phyloP scores from a whole-genome alignment of 53 echinoderm and acorn worm genomes.

The Arbacia lixula region DNA sequence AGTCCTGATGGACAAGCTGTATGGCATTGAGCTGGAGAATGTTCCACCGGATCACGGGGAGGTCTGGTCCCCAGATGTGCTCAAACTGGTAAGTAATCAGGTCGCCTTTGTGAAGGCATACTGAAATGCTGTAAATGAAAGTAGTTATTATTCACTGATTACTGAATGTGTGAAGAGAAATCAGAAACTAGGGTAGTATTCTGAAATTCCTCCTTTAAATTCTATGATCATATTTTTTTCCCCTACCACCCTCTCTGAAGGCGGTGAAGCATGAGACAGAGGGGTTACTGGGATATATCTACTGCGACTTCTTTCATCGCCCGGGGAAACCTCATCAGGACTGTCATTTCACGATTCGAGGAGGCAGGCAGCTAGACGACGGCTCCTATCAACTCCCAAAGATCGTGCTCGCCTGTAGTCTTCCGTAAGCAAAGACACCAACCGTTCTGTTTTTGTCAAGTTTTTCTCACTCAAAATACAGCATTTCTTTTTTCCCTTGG shows the following conservation, averaged over 20 bases:
- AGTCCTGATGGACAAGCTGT: conserved; percentile 82
- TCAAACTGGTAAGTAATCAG: conserved; percentile 78
- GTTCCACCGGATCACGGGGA: conserved; percentile 84
- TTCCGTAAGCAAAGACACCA: conserved; percentile 59
- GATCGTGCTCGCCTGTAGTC: conserved; percentile 86
- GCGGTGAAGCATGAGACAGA: conserved; percentile 87
- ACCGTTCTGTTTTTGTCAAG: too few species aligned
- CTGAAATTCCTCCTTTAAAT: not conserved
- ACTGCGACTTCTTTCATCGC: conserved; percentile 91
- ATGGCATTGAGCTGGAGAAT: conserved; percentile 79
- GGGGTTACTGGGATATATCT: conserved; percentile 93
- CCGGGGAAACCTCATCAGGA: conserved; percentile 92
- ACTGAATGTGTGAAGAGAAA: not conserved
- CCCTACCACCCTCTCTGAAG: conserved; percentile 44
- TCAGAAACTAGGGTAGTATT: not conserved
- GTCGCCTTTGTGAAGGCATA: not conserved
- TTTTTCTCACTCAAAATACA: too few species aligned
- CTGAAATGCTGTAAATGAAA: not conserved
- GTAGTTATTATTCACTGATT: not conserved
- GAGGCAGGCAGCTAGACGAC: conserved; percentile 86
- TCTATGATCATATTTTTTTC: not conserved
- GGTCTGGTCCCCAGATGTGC: conserved; percentile 91
- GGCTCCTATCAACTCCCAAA: conserved; percentile 88
- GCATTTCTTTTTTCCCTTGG: too few species aligned
- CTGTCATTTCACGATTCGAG: conserved; percentile 96